phyloP scores from a whole-genome alignment of 2,797 vertebrate species.

The Amblyraja radiata region DNA sequence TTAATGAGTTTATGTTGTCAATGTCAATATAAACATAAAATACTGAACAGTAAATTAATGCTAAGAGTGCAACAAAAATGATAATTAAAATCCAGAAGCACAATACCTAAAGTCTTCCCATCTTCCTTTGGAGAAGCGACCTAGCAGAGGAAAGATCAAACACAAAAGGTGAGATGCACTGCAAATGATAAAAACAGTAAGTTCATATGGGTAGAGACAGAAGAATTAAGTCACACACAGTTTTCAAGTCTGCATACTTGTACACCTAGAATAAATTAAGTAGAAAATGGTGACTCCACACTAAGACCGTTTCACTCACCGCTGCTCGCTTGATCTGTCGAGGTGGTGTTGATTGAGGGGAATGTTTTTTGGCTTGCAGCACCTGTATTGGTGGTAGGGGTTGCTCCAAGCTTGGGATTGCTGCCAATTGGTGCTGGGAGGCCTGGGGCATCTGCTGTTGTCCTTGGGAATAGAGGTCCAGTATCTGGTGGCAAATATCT shows the following conservation, averaged over 20 bases:
- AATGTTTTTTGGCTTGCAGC: slow-evolving; percentile 49
- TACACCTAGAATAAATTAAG: neutral
- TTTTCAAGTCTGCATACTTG: neutral
- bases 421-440: slow-evolving; percentile 61
- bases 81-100: neutral
- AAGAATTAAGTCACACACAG: neutral
- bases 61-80: neutral
- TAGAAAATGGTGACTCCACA: neutral
- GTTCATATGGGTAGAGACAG: neutral
- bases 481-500: slow-evolving; percentile 98
- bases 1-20: too few species aligned
- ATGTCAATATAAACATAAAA: neutral
- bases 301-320: neutral
- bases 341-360: slow-evolving; percentile 31
- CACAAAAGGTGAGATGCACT: neutral
- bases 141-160: slow-evolving; percentile 51
- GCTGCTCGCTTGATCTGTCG: slow-evolving; percentile 28
- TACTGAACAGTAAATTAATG: neutral
- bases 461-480: slow-evolving; percentile 93
- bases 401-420: slow-evolving; percentile 49
- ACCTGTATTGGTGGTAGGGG: slow-evolving; percentile 42
- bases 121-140: slow-evolving; percentile 87
- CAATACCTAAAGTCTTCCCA: slow-evolving; percentile 77
- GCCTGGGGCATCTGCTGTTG: slow-evolving; percentile 90
- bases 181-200: neutral